phyloP scores from a whole-genome alignment of 2,797 vertebrate genomes.

The Pipistrellus nathusii region DNA sequence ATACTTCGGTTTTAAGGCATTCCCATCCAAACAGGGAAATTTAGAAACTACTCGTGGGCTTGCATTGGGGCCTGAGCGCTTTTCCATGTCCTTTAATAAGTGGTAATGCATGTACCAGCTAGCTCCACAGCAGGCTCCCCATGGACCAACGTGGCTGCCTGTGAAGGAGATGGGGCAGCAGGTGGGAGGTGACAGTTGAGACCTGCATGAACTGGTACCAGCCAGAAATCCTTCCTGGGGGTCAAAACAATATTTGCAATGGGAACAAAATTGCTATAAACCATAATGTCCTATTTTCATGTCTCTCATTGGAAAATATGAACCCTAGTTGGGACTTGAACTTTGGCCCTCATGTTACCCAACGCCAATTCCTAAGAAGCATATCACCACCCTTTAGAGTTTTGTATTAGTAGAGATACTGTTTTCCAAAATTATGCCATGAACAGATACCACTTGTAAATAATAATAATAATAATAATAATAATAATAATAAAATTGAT shows the following conservation, averaged over 20 bases:
- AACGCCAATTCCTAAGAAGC: conserved; percentile 48
- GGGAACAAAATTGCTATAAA: conserved; percentile 4
- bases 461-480: neutral
- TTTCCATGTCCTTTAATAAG: conserved; percentile 83
- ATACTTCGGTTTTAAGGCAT: conserved; percentile 83
- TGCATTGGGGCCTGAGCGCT: conserved; percentile 79
- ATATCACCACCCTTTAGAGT: neutral
- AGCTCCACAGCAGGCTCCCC: conserved; percentile 41
- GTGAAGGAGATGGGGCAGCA: neutral
- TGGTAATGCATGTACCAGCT: conserved; percentile 70
- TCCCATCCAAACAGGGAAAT: conserved; percentile 86
- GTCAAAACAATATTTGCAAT: conserved; percentile 59
- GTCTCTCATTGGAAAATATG: conserved; percentile 48
- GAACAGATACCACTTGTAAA: conserved; percentile 48
- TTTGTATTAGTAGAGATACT: neutral
- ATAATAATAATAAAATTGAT: neutral
- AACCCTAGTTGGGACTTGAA: conserved; percentile 49
- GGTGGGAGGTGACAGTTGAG: conserved; percentile 52
- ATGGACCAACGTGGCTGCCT: neutral
- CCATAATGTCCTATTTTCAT: conserved; percentile 29
- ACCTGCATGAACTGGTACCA: conserved; percentile 18
- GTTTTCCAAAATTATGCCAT: neutral
- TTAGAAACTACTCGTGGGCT: conserved; percentile 80
- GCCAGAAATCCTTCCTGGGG: conserved; percentile 5
- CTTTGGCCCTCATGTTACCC: conserved; percentile 38